Evolutionary conservation across 1,140 invertebrate species (phyloP).

Genomic region (Temnothorax longispinosus): DNA sequence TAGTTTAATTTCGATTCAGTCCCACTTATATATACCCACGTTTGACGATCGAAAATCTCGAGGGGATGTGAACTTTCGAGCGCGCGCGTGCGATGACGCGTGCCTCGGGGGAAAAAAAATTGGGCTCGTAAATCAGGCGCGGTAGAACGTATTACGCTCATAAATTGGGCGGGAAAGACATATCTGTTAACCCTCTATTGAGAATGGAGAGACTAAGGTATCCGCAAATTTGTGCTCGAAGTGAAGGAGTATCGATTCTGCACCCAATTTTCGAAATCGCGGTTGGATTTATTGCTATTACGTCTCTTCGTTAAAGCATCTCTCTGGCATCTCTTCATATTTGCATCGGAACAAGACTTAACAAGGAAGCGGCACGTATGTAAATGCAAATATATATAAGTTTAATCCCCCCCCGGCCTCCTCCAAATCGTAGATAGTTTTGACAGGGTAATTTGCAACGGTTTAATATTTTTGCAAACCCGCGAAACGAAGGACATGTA

Average conservation of each 20-base stretch:
- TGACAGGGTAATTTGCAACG: background rate
- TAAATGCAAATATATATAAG: background rate
- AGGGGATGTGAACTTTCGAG: background rate
- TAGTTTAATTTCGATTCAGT: slow-evolving; percentile 1
- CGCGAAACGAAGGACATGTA: background rate
- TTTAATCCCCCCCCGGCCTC: too few relatives aligned
- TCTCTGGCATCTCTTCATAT: background rate
- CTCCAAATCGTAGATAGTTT: background rate
- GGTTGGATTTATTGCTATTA: background rate
- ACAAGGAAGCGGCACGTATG: background rate
- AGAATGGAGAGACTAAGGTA: slow-evolving; percentile 2
- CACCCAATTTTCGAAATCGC: background rate
- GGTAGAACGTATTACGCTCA: slow-evolving; percentile 37
- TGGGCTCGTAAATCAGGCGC: slow-evolving; percentile 36
- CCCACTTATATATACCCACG: background rate
- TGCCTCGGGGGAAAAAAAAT: slow-evolving; percentile 20
- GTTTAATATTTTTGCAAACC: background rate
- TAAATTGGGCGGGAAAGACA: slow-evolving; percentile 6
- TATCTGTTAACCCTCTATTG: slow-evolving; percentile 33
- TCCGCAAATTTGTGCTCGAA: slow-evolving; percentile 16
- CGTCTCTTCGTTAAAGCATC: background rate
- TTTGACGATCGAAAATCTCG: background rate
- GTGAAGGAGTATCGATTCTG: background rate
- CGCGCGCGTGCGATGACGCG: background rate
- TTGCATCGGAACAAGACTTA: background rate